Percentiles rank a stretch among this genome's conserved stretches.
Evolutionary conservation across 2,888 invertebrate species (phyloP).

Genomic region (Pterostichus madidus): DNA sequence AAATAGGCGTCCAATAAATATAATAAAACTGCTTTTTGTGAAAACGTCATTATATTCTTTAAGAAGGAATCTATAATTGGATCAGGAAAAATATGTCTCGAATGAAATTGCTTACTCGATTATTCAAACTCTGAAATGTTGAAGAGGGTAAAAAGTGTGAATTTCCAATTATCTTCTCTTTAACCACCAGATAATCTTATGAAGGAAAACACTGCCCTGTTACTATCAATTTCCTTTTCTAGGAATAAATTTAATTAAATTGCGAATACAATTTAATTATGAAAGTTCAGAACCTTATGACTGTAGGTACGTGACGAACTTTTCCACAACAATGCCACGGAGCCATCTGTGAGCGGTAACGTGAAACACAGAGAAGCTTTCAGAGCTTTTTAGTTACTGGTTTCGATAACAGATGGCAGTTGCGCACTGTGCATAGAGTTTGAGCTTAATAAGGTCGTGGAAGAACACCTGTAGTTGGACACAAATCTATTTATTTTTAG

Average conservation of each 20-base stretch:
- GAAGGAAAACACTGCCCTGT: slow-evolving; percentile 37
- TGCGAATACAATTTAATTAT: slow-evolving; percentile 61
- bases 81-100: too few species aligned
- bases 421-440: neutral
- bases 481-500: slow-evolving; percentile 11
- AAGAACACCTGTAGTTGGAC: neutral
- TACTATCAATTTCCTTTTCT: slow-evolving; percentile 63
- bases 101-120: too few species aligned
- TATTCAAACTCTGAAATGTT: too few species aligned
- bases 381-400: slow-evolving; percentile 37
- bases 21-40: too few species aligned
- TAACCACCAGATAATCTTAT: slow-evolving; percentile 44
- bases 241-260: slow-evolving; percentile 64
- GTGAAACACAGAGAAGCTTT: slow-evolving; percentile 47
- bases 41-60: too few species aligned
- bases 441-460: neutral
- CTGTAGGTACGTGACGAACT: slow-evolving; percentile 42
- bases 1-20: too few species aligned
- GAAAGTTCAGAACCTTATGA: slow-evolving; percentile 56
- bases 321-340: slow-evolving; percentile 7
- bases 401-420: slow-evolving; percentile 54
- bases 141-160: neutral
- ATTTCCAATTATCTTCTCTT: slow-evolving; percentile 19
- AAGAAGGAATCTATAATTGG: too few species aligned
- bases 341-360: slow-evolving; percentile 53